Evolutionary conservation across 1,140 invertebrate species (phyloP).

Genomic region (Conopomorpha cramerella): DNA sequence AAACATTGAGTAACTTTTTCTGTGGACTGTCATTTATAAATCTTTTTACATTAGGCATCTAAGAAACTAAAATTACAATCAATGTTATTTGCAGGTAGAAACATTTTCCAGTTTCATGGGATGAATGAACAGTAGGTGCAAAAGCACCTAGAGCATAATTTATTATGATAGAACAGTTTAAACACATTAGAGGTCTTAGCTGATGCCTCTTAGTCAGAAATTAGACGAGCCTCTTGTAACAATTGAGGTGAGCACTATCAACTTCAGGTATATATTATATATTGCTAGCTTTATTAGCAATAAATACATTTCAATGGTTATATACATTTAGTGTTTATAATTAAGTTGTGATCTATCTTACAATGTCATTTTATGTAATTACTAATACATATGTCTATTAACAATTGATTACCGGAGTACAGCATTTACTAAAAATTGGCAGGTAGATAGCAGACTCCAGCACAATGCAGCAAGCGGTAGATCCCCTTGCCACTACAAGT

Average conservation of each 20-base stretch:
- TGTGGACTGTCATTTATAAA: too few relatives aligned
- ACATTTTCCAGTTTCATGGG: slow-evolving; percentile 27
- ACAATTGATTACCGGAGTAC: too few relatives aligned
- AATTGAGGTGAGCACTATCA: slow-evolving; percentile 58
- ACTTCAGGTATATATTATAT: too few relatives aligned
- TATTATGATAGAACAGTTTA: slow-evolving; percentile 56
- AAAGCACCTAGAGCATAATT: slow-evolving; percentile 32
- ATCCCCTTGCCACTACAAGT: slow-evolving; percentile 58
- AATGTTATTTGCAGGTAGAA: slow-evolving; percentile 23
- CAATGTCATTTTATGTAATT: too few relatives aligned
- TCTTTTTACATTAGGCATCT: too few relatives aligned
- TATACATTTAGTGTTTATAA: too few relatives aligned
- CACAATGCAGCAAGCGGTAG: slow-evolving; percentile 61
- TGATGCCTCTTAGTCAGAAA: slow-evolving; percentile 61
- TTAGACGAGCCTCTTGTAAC: slow-evolving; percentile 61
- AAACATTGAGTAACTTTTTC: too few relatives aligned
- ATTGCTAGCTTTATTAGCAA: too few relatives aligned
- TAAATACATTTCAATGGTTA: too few relatives aligned
- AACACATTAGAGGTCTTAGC: slow-evolving; percentile 51
- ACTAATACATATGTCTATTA: slow-evolving; percentile 6
- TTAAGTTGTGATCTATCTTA: too few relatives aligned
- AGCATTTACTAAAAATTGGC: too few relatives aligned
- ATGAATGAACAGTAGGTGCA: slow-evolving; percentile 38
- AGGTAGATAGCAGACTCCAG: slow-evolving; percentile 62
- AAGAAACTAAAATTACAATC: slow-evolving; percentile 3